Base-by-base conservation (phyloP, 2,797 vertebrate genomes). In the Danio albolineatus region DNA sequence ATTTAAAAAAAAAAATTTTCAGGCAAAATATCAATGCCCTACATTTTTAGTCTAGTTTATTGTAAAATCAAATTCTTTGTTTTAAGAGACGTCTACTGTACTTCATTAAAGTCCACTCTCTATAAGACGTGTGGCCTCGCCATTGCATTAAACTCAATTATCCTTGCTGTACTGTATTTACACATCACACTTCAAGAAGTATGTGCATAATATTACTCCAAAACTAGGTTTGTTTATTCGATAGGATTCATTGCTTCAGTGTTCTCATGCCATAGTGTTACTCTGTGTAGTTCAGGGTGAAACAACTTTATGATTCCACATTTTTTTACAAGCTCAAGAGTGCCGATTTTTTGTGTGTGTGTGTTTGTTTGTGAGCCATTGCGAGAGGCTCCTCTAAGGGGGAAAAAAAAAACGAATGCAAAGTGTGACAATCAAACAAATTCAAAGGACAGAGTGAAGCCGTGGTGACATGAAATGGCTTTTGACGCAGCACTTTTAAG, bases 401-500 rank as follows among this genome's bases (percentile, higher is more conserved):
- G 28, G n/a, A n/a, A n/a, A n/a, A 73, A 60, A 75, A 71, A 79
- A 83, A 70, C 54, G 61, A 84, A 86, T 81, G 80, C 83, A 84
- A 86, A 86, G 78, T 60, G 73, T 79, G 66, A 86, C 92, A 88
- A 94, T 91, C 89, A 94, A 84, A 95, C 93, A 90, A 79, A 77
- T 79, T 91, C 90, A 91, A 92, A 90, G 91, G 92, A 91, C 86
- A 83, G 90, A 93, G 93, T 91, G 91, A 93, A 93, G 89, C 76
- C 41, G 51, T 43, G 73, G 76, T 54, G 65, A 91, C 86, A 85
- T 81, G 89, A 83, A 91, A 83, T 82, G 66, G 54, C 84, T 92
- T 94, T 90, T 92, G 91, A 92, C 91, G 89, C 84, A 91, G 92
- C 94, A 94, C 95, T 94, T 95, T 95, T 80, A 95, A 94, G 93